Evolutionary conservation across 2,113 vertebrate species (phyloP).

Genomic region (Micronisus gabar): DNA sequence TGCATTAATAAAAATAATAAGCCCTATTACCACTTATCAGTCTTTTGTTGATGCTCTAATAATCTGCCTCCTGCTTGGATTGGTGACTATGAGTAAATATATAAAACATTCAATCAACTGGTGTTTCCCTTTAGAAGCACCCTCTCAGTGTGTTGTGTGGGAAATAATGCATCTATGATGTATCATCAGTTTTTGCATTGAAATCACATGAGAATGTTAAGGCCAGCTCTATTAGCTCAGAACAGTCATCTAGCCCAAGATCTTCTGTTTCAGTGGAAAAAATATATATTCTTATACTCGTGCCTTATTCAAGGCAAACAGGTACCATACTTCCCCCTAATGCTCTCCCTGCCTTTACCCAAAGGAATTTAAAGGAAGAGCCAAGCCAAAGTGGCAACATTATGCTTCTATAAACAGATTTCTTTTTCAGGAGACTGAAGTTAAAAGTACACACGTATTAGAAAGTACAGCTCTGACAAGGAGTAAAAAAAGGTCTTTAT

Average conservation of each 20-base stretch:
- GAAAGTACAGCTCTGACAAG: not conserved
- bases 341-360: not conserved
- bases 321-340: not conserved
- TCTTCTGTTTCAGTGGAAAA: not conserved
- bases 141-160: not conserved
- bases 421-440: not conserved
- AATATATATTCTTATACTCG: not conserved
- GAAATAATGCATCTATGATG: not conserved
- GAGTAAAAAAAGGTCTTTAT: not conserved
- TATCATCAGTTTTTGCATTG: not conserved
- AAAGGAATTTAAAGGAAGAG: not conserved
- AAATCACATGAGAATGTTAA: not conserved
- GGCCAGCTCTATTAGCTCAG: not conserved
- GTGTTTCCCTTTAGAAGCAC: not conserved
- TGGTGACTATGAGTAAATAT: not conserved
- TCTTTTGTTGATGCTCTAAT: not conserved
- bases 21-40: not conserved
- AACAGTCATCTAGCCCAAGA: not conserved
- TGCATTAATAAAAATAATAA: not conserved
- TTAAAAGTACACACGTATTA: not conserved
- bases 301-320: not conserved
- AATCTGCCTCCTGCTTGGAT: not conserved
- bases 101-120: not conserved
- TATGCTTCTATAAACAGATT: not conserved
- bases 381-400: not conserved